Evolutionary conservation across 2,113 vertebrate species (phyloP), one percentile per base, ranked within the genome.

Genomic region (Cheilinus undulatus): DNA sequence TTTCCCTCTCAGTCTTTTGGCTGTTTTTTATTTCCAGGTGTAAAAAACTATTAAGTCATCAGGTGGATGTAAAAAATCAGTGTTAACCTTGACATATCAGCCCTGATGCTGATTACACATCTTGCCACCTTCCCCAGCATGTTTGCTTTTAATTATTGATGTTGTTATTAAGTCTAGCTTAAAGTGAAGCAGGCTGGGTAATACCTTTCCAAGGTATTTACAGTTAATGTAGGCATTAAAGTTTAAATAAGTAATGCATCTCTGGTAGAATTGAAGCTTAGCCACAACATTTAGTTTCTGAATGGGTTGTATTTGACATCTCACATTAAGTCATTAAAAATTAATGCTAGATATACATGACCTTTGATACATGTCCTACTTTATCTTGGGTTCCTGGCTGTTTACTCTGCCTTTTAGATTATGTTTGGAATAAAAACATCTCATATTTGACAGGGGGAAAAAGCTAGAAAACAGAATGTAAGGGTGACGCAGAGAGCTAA

Each of bases 61-160:
- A 22, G 28, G 27, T 56, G 26, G 4, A 20, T 22, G 14, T 58
- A 36, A 42, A 17, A 17, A 19, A 28, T 30, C 28, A 15, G 14
- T 22, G 26, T 30, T 42, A 26, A 30, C 34, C 22, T 46, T 53
- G 28, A 13, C 12, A 48, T 28, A 24, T 17, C 50, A 28, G 24
- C 34, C 0, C 34, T 26, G 50, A 9, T 63, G 28, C 32, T 53
- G 40, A 40, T 67, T 49, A 85, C 79, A 46, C 34, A 79, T 40
- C 73, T 66, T 34, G 5, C 22, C 51, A 13, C 42, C 58, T 61
- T 36, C 19, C 20, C 20, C 48, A 2, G 23, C 34, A 15, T 60
- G 17, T 7, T 19, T 48, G 50, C 42, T 65, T 58, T 75, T 15
- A 73, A 76, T 71, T 58, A 82, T 76, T 79, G 0, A 79, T 60